Conservation (phyloP, 2,797 vertebrate genomes). For the Phrynocephalus vlangalii region DNA sequence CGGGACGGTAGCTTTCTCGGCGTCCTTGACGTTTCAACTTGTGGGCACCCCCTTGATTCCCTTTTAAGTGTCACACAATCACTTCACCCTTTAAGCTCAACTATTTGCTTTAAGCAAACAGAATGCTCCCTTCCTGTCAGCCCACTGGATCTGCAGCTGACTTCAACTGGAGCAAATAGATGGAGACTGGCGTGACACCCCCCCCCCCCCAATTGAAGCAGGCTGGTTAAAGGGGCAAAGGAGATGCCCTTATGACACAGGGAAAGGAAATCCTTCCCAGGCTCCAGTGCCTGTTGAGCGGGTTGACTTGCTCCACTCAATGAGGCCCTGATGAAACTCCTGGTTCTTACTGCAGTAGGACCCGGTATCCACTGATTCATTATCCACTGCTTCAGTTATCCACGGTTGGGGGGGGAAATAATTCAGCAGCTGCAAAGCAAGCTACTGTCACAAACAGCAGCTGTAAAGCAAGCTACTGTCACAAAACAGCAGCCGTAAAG, state of each 20-base stretch:
- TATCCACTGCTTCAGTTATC: too few species aligned
- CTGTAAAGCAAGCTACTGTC: too few species aligned
- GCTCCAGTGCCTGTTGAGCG: background rate
- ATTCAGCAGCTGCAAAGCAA: too few species aligned
- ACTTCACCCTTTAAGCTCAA: background rate
- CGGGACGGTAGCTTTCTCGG: too few species aligned
- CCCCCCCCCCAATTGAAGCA: background rate
- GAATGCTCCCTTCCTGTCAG: background rate
- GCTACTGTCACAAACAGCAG: too few species aligned
- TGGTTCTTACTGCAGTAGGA: background rate
- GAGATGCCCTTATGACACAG: background rate
- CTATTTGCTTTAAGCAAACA: background rate
- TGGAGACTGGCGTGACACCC: too few species aligned
- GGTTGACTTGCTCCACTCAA: background rate
- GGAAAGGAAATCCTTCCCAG: background rate
- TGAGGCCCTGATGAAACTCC: background rate
- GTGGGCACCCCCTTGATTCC: background rate
- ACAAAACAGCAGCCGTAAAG: too few species aligned
- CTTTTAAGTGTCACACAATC: too few species aligned
- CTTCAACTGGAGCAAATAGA: background rate
- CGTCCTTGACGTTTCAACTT: too few species aligned
- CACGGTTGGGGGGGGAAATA: too few species aligned
- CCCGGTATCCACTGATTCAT: too few species aligned
- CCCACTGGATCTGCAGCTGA: background rate
- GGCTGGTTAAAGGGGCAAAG: background rate